A percentile compares a stretch with the other conserved stretches of the same genome.
Conservation (phyloP, 2,888 invertebrate genomes). For the Ochropleura plecta region DNA sequence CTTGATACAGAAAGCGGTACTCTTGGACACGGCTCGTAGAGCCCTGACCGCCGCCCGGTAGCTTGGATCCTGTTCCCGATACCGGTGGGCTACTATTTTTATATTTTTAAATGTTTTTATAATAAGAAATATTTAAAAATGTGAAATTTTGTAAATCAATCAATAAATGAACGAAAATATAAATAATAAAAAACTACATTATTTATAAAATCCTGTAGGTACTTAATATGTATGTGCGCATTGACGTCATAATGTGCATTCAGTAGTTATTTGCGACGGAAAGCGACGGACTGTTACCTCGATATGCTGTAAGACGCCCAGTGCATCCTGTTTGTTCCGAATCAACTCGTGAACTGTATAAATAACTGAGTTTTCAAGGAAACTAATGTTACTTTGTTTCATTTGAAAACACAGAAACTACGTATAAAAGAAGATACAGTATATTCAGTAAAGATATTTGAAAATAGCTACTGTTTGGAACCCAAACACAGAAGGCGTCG, state of each 20-base stretch:
- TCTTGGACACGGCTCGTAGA: too few species aligned
- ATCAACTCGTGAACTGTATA: neutral
- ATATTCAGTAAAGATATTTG: neutral
- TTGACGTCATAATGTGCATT: conserved; percentile 1
- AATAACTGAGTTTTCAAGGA: conserved; percentile 16
- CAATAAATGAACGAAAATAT: too few species aligned
- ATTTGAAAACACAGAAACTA: conserved; percentile 20
- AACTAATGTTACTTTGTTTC: conserved; percentile 20
- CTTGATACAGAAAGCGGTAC: too few species aligned
- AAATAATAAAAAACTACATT: too few species aligned
- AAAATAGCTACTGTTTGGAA: neutral
- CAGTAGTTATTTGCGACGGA: conserved; percentile 24
- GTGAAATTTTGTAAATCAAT: too few species aligned
- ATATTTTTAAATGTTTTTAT: too few species aligned
- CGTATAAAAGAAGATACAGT: neutral
- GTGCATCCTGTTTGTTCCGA: conserved; percentile 47
- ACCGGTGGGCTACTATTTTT: too few species aligned
- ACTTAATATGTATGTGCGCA: neutral
- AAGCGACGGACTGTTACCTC: conserved; percentile 31
- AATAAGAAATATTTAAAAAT: too few species aligned
- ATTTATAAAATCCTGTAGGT: too few species aligned
- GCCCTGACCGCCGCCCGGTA: too few species aligned
- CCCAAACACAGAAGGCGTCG: neutral
- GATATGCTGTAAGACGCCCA: neutral
- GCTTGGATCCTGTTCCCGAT: too few species aligned